Evolutionary conservation across 2,888 invertebrate genomes (phyloP), one percentile per base, ranked within the genome.

Genomic region (Labia minor): DNA sequence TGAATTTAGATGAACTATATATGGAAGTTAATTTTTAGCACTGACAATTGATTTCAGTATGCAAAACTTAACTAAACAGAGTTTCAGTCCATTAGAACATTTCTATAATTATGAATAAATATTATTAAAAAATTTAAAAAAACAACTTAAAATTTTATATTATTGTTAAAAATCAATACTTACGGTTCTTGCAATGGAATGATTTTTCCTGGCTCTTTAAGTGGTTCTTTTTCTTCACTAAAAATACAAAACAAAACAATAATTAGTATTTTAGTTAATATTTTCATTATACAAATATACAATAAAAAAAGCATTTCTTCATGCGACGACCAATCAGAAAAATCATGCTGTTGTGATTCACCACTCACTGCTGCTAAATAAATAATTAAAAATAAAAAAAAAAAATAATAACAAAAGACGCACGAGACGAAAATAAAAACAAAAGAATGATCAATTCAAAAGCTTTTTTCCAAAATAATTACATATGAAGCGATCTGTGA

Each of bases 191-290:
- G 68, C 19, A 67, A 65, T 11, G 64, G 79, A 69, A 78, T 76
- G 69, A 80, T 79, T 69, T 80, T 83, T 71, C 83, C 83, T 69
- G 86, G 86, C 61, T 76, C 75, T 74, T 84, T 89, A 69, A 92
- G 78, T 0, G 92, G 90, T 75, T 91, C 89, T 77, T 89, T 89
- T 79, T 92, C 91, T 72, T 90, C 90, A 80, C 90, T 86, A 77
- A 68, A 76, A 77, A 72, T n/a, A 68, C 37, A 62, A 65, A 26
- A 26, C 26, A 26, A 26, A 26, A 26, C 8, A n/a, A 6, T 26
- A 26, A 26, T 26, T 26, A 26, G n/a, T 20, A 63, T 21, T 64
- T 64, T 33, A 18, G 63, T 18, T 3, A 11, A 63, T 18, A 11
- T 63, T 63, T 3, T n/a, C n/a, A n/a, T n/a, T n/a, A n/a, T n/a